phyloP scores from a whole-genome alignment of 2,888 invertebrate species.

The Netelia melanura region DNA sequence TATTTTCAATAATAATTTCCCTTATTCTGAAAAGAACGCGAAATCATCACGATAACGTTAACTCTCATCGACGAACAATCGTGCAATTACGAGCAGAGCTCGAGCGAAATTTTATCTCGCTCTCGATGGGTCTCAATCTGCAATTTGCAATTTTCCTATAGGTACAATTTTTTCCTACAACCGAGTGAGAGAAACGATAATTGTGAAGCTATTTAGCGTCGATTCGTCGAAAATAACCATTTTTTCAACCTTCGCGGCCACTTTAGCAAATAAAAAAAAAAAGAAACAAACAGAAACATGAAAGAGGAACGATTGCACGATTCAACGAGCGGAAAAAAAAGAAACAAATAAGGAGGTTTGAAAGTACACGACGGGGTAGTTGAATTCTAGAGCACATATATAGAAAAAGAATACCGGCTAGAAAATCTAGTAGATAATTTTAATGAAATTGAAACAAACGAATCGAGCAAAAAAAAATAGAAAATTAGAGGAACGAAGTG shows the following conservation, averaged over 20 bases:
- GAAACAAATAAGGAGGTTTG: slow-evolving; percentile 24
- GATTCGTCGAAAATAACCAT: not conserved
- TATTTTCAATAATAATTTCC: not conserved
- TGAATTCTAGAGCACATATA: slow-evolving; percentile 22
- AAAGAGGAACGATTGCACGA: slow-evolving; percentile 24
- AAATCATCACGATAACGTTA: slow-evolving; percentile 4
- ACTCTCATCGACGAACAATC: slow-evolving; percentile 49
- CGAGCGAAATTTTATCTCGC: slow-evolving; percentile 17
- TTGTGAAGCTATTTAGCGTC: slow-evolving; percentile 30
- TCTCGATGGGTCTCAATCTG: slow-evolving; percentile 1
- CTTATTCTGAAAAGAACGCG: not conserved
- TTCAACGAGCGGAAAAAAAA: slow-evolving; percentile 21
- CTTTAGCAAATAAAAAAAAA: slow-evolving; percentile 18
- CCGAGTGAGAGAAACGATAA: slow-evolving; percentile 20
- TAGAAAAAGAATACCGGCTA: slow-evolving; percentile 33
- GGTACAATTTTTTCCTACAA: slow-evolving; percentile 22
- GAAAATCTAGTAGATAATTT: slow-evolving; percentile 59
- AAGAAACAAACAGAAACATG: slow-evolving; percentile 2
- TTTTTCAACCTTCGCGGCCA: slow-evolving; percentile 23
- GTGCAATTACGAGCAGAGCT: slow-evolving; percentile 17
- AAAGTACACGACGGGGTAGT: slow-evolving; percentile 58
- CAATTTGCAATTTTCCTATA: slow-evolving; percentile 38
- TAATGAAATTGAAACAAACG: slow-evolving; percentile 40
- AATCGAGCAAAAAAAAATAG: slow-evolving; percentile 21
- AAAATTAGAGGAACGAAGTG: slow-evolving; percentile 33